These are phyloP conservation scores for Pseudochromis fuscus DNA, from an alignment of 2,797 vertebrate genomes.

Conservation along the genomic window DNA sequence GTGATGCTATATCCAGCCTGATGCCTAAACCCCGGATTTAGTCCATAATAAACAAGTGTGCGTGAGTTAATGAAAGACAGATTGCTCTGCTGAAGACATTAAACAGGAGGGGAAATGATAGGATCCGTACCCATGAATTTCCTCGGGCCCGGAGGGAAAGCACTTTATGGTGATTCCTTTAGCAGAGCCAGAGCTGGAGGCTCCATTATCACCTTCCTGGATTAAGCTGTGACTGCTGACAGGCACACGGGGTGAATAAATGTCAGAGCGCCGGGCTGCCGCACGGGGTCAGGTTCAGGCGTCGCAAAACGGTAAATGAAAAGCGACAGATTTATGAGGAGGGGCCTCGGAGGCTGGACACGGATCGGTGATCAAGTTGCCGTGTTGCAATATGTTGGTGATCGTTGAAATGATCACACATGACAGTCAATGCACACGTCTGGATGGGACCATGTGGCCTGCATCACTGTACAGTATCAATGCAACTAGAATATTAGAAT, in stretches of 20 bases:
- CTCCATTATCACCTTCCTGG: constrained; percentile 75
- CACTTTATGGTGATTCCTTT: constrained; percentile 77
- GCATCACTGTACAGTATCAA: too few relatives aligned
- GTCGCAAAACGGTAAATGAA: constrained; percentile 23
- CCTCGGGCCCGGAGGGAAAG: constrained; percentile 39
- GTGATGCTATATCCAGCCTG: constrained; percentile 10
- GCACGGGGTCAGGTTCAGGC: constrained; percentile 39
- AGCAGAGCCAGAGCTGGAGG: constrained; percentile 69
- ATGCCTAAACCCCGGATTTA: constrained; percentile 34
- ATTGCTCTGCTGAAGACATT: constrained; percentile 75
- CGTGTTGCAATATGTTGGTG: background rate
- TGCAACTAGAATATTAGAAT: too few relatives aligned
- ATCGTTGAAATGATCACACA: background rate
- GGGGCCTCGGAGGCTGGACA: background rate
- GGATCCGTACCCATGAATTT: constrained; percentile 66
- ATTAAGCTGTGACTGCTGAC: constrained; percentile 67
- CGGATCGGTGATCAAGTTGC: constrained; percentile 1
- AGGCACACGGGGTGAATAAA: constrained; percentile 57
- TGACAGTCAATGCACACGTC: too few relatives aligned
- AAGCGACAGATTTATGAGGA: constrained; percentile 48
- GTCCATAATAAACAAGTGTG: constrained; percentile 58
- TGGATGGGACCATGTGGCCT: too few relatives aligned
- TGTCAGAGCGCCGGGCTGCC: constrained; percentile 33
- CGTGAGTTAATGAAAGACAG: constrained; percentile 70
- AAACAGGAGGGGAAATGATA: constrained; percentile 63